phyloP scores from a whole-genome alignment of 2,113 vertebrate genomes.

The Cyprinodon tularosa region DNA sequence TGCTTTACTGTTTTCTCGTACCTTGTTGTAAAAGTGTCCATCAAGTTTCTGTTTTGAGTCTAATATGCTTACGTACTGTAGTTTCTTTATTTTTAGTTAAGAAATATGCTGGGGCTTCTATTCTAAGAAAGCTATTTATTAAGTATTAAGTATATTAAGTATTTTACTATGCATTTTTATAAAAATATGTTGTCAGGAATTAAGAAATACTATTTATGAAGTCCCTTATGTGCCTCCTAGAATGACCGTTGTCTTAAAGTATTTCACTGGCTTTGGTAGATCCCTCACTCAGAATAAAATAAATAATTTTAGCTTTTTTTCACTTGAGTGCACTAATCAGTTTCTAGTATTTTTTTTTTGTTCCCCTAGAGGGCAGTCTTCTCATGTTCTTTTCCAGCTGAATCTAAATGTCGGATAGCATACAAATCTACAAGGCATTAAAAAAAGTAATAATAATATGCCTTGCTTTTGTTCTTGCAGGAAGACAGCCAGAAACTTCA shows the following conservation, averaged over 20 bases:
- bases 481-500: slow-evolving; percentile 97
- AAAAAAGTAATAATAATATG: background rate
- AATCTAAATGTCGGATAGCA: background rate
- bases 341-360: background rate
- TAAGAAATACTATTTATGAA: background rate
- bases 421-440: background rate
- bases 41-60: background rate
- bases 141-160: no score
- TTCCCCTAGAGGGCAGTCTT: slow-evolving; percentile 73
- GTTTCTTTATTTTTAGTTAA: background rate
- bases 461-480: slow-evolving; percentile 65
- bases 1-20: background rate
- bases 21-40: background rate
- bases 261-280: background rate
- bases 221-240: background rate
- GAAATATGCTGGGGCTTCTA: background rate
- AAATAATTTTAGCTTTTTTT: background rate
- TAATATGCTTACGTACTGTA: background rate
- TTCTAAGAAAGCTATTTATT: background rate
- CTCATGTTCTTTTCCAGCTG: slow-evolving; percentile 16
- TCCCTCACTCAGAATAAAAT: background rate
- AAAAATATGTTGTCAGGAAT: background rate
- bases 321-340: background rate
- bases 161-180: no score
- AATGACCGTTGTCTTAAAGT: background rate